phyloP scores from a whole-genome alignment of 23 tunicate species.

The Botrylloides violaceus region DNA sequence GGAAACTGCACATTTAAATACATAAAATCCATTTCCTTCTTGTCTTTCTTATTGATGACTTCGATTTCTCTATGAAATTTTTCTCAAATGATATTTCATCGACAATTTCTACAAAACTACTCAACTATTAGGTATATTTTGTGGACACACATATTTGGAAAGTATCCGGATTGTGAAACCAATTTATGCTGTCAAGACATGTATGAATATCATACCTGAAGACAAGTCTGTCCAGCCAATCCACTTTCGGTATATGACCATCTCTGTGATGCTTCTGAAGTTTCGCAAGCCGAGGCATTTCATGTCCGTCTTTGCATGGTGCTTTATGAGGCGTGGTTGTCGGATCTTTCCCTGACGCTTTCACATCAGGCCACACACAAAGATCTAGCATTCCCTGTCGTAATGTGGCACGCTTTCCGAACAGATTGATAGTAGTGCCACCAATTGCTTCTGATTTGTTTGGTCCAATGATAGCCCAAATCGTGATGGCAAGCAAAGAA shows the following conservation, averaged over 20 bases:
- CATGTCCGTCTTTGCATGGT: slow-evolving; percentile 37
- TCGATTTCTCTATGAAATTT: slow-evolving; percentile 67
- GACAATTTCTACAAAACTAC: background rate
- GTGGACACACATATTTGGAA: background rate
- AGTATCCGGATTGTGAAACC: too few relatives aligned
- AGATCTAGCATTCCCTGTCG: slow-evolving; percentile 74
- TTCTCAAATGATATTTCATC: too few relatives aligned
- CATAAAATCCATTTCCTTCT: slow-evolving; percentile 69
- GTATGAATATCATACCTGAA: slow-evolving; percentile 63
- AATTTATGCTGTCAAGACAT: too few relatives aligned
- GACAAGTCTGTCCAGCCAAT: slow-evolving; percentile 88
- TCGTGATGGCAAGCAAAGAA: slow-evolving; percentile 63
- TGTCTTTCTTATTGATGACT: slow-evolving; percentile 71
- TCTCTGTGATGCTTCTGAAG: slow-evolving; percentile 82
- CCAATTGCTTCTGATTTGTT: slow-evolving; percentile 70
- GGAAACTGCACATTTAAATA: slow-evolving; percentile 86
- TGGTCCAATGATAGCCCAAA: slow-evolving; percentile 85
- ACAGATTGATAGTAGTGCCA: slow-evolving; percentile 63
- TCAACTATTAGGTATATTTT: background rate
- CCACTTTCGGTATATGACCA: slow-evolving; percentile 90
- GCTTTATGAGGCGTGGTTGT: slow-evolving; percentile 74
- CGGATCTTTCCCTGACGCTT: slow-evolving; percentile 44
- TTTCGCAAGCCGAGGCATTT: slow-evolving; percentile 77
- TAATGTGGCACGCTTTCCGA: slow-evolving; percentile 85
- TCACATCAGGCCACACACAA: slow-evolving; percentile 85